Evolutionary conservation across 2,888 invertebrate species (phyloP), one percentile per base, ranked within the genome.

Genomic region (Meganola albula): DNA sequence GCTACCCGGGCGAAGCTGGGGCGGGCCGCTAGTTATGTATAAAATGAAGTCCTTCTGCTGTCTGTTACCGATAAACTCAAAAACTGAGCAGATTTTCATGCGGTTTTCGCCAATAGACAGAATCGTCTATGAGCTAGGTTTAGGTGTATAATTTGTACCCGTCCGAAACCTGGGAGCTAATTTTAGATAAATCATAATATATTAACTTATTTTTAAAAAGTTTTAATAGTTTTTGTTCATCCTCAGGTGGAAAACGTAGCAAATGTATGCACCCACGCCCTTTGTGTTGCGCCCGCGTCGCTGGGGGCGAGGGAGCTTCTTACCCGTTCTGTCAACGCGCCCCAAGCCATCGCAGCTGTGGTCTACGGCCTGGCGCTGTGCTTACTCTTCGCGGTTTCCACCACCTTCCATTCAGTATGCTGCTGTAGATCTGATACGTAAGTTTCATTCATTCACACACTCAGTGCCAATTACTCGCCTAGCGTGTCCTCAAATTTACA

Each of bases 241-340:
- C 29, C n/a, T 1, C 78, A 93, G 80, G 88, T 95, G 48, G 97
- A 97, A 74, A 96, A 97, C 67, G 82, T 96, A 41, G 97, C 97
- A 26, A 97, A 97, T 82, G 93, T 97, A 26, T 86, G 95, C 57
- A 96, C 97, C 16, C 97, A 97, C 76, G 97, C 94, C 33, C 89
- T 96, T 38, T 95, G 94, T 90, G 92, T 97, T 29, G 85, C 94
- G 48, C 97, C 97, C 24, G 95, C 96, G 53, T 82, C 95, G n/a
- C 72, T 92, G 35, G 96, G 93, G 3, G 90, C 93, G 33, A 78
- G 91, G 29, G 91, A 93, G 68, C 85, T 97, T 58, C 82, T 95
- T 38, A 89, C 89, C 44, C 89, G 94, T 48, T 93, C 96, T 3
- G 75, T 87, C 22, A 92, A 90, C 60, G 88, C 90, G 48, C 89